Evolutionary conservation across 2,888 invertebrate genomes (phyloP).

Genomic region (Platycheirus albimanus): DNA sequence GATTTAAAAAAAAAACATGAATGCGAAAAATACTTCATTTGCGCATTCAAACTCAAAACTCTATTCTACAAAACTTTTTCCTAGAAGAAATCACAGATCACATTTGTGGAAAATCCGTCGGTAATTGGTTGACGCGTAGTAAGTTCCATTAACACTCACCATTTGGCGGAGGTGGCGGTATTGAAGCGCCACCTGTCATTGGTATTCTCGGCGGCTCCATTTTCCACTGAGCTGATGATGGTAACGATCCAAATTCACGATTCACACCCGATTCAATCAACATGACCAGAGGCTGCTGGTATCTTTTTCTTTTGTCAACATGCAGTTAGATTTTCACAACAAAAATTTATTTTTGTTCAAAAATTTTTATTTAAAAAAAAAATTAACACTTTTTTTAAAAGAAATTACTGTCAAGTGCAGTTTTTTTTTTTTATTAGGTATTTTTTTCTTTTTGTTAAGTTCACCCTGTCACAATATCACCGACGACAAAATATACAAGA

Average conservation of each 20-base stretch:
- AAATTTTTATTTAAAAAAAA: constrained; percentile 1
- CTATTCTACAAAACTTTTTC: too few relatives aligned
- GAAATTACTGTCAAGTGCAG: constrained; percentile 21
- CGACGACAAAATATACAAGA: constrained; percentile 63
- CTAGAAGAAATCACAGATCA: neutral
- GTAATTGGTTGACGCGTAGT: constrained; percentile 5
- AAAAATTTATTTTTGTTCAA: constrained; percentile 7
- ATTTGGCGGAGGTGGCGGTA: constrained; percentile 78
- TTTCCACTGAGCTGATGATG: constrained; percentile 82
- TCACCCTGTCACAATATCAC: constrained; percentile 48
- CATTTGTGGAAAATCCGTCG: constrained; percentile 38
- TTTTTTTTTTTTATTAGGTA: constrained; percentile 2
- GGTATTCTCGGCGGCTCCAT: constrained; percentile 82
- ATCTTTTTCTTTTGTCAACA: constrained; percentile 63
- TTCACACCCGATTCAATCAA: constrained; percentile 83
- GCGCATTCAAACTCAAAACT: too few relatives aligned
- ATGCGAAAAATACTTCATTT: too few relatives aligned
- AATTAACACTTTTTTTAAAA: constrained; percentile 44
- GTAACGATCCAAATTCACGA: constrained; percentile 82
- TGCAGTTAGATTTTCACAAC: constrained; percentile 61
- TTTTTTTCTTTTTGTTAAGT: neutral
- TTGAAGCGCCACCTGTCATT: constrained; percentile 76
- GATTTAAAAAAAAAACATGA: too few relatives aligned
- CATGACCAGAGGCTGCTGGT: constrained; percentile 84
- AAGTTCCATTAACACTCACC: constrained; percentile 77